Evolutionary conservation across 2,797 vertebrate genomes (phyloP), one percentile per base, ranked within the genome.

Genomic region (Diplodus sargus): DNA sequence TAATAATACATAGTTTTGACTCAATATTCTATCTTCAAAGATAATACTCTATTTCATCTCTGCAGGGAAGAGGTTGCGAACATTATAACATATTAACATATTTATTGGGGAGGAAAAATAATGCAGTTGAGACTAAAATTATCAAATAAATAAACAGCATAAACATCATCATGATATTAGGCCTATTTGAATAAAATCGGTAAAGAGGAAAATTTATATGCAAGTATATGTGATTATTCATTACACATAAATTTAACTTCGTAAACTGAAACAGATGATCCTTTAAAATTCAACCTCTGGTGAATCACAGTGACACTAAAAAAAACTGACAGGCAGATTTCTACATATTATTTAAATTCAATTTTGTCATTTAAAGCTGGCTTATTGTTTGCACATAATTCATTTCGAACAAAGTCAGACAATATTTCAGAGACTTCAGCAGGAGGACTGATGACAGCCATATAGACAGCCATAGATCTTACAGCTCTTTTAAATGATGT

Each of bases 401-500:
- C 62, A 74, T 70, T 54, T 20, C 10, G 53, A 18, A 73, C 53
- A 54, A 73, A 72, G 57, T 64, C 62, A 76, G 77, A 63, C 48
- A 2, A 77, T 59, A 54, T 69, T 77, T 69, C 11, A 42, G 60
- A 80, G 65, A 65, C 70, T 78, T 74, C 42, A n/a, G 49, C 25
- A 68, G 58, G 15, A 81, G 17, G 48, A 70, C 59, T 82, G 76
- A 80, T 70, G 51, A 43, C 68, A 30, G 78, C 53, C 60, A 52
- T 57, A 54, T 53, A 74, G 51, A 43, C 68, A 30, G 78, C 53
- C 60, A 54, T 57, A 54, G 51, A 74, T 84, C 78, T 89, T 86
- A 74, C 73, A 84, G 39, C 85, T 89, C 48, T 81, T 85, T 83
- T 74, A 76, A 89, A 84, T 80, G 34, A 83, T 47, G 54, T 83